Conservation (phyloP, 1,140 invertebrate genomes). For the Diabrotica undecimpunctata region DNA sequence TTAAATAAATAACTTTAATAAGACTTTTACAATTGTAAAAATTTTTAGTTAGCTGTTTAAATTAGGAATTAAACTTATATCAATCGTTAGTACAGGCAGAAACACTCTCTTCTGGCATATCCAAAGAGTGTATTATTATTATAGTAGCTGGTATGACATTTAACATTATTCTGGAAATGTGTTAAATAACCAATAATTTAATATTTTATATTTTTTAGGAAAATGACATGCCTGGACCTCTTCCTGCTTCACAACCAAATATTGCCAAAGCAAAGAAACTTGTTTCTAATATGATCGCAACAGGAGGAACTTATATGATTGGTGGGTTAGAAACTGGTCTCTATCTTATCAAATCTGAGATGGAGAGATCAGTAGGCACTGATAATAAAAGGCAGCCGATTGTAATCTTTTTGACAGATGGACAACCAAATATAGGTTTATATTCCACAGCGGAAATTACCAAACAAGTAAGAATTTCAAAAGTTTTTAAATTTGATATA, state of each 20-base stretch:
- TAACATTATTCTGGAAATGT: no score
- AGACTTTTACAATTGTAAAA: no score
- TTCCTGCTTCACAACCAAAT: slow-evolving; percentile 37
- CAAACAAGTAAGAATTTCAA: slow-evolving; percentile 15
- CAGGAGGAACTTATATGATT: slow-evolving; percentile 62
- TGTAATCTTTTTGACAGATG: slow-evolving; percentile 72
- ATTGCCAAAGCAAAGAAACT: slow-evolving; percentile 55
- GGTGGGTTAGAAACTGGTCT: slow-evolving; percentile 53
- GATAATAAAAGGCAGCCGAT: slow-evolving; percentile 50
- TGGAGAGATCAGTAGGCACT: slow-evolving; percentile 44
- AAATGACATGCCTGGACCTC: background rate
- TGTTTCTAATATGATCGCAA: slow-evolving; percentile 51
- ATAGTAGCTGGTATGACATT: no score
- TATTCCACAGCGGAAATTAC: slow-evolving; percentile 43
- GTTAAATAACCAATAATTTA: background rate
- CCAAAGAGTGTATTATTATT: no score
- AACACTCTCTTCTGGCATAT: no score
- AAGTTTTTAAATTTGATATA: background rate
- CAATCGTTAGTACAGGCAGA: no score
- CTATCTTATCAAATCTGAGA: slow-evolving; percentile 43
- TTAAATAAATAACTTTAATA: no score
- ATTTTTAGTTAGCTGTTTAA: no score
- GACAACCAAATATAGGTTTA: slow-evolving; percentile 62
- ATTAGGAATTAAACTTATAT: no score
- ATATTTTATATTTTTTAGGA: background rate